A percentile compares a stretch with the other conserved stretches of the same genome.
Evolutionary conservation across 1,140 invertebrate genomes (phyloP).

Genomic region (Cherax quadricarinatus): DNA sequence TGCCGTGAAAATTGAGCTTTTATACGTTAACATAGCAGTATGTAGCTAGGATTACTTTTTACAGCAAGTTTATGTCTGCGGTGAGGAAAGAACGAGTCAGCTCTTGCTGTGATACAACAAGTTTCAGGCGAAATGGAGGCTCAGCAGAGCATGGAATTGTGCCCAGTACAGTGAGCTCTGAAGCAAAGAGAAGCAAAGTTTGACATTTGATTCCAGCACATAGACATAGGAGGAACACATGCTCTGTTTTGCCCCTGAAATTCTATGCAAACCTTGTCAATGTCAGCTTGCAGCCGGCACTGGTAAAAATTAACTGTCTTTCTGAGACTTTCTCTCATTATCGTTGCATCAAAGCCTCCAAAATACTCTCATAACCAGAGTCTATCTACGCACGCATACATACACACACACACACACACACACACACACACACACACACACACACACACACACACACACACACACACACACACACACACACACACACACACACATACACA

Average conservation of each 20-base stretch:
- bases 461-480: too few relatives aligned
- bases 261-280: not conserved
- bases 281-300: not conserved
- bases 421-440: not conserved
- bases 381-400: not conserved
- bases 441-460: not conserved
- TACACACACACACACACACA: not conserved
- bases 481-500: not conserved
- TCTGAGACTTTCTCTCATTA: not conserved
- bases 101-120: not conserved
- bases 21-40: not conserved
- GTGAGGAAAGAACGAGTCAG: too few relatives aligned
- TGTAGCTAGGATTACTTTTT: not conserved
- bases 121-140: not conserved
- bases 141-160: not conserved
- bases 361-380: not conserved
- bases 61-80: not conserved
- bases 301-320: not conserved
- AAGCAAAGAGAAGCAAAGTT: slow-evolving; percentile 40
- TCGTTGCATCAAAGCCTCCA: not conserved
- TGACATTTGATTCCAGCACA: slow-evolving; percentile 45
- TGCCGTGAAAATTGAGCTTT: not conserved
- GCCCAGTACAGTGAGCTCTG: slow-evolving; percentile 21
- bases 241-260: not conserved
- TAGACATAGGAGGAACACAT: not conserved